Evolutionary conservation across 2,113 vertebrate species (phyloP), one percentile per base, ranked within the genome.

Genomic region (Patagioenas fasciata): DNA sequence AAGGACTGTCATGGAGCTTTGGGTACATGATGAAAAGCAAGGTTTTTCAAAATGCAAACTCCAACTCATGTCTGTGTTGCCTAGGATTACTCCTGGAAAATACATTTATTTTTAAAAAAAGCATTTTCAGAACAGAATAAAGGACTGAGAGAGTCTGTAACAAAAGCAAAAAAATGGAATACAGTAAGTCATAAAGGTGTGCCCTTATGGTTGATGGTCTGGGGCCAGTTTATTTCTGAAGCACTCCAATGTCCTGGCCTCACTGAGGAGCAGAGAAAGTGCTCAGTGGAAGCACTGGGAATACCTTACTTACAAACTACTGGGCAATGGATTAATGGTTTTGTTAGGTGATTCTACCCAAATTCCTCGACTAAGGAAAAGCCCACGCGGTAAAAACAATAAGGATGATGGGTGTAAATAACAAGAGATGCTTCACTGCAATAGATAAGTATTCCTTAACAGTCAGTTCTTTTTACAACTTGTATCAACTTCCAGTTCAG

Each of bases 241-340:
- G 40, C 13, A 51, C 26, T 38, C 11, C 57, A 67, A 69, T 38
- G 42, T 14, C 66, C n/a, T 56, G 34, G 28, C 13, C n/a, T 83
- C 42, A 28, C 6, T 0, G 0, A 56, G 25, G 38, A 66, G n/a
- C 14, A 75, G 40, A 57, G 67, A 17, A 66, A 47, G 10, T 32
- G 17, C 40, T 66, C 2, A 1, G 17, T 36, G 64, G 56, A 72
- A 56, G 4, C 2, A 29, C 50, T 26, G 58, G 47, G 28, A 88
- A 44, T 32, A 40, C 19, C 10, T 16, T 29, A 9, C 17, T 44
- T 53, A 67, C 5, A 70, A 32, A 67, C 4, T 28, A 3, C 19
- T 65, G 57, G 34, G 15, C 32, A 61, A 18, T 20, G 13, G 40
- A 21, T 65, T 57, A 73, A 77, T 53, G 5, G 1, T 26, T 81